Evolutionary conservation across 2,797 vertebrate genomes (phyloP).

Genomic region (Chaenodraco wilsoni): DNA sequence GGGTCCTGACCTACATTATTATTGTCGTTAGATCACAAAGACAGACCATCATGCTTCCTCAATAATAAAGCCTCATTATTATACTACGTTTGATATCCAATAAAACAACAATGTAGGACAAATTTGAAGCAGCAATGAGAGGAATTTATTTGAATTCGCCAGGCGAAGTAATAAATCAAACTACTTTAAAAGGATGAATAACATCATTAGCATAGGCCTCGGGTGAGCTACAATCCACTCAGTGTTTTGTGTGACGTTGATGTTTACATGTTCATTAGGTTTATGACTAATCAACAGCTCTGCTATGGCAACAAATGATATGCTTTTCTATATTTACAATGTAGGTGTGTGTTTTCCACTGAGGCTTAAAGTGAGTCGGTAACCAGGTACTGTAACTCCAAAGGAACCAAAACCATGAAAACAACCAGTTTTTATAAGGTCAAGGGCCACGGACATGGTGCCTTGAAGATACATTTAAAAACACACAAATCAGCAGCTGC

Average conservation of each 20-base stretch:
- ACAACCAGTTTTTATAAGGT: neutral
- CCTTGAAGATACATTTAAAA: neutral
- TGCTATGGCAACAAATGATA: neutral
- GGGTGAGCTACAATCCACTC: neutral
- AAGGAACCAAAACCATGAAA: neutral
- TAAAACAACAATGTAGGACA: constrained; percentile 15
- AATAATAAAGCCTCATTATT: constrained; percentile 1
- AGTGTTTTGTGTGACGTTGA: constrained; percentile 20
- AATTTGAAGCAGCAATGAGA: constrained; percentile 14
- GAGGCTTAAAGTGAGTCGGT: neutral
- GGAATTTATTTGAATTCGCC: constrained; percentile 1
- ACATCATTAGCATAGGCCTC: neutral
- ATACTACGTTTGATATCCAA: constrained; percentile 21
- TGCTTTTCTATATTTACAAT: neutral
- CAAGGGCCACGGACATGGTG: constrained; percentile 3
- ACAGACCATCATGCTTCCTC: neutral
- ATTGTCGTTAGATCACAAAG: neutral
- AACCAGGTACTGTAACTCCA: neutral
- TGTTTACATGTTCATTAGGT: neutral
- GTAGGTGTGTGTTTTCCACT: constrained; percentile 1
- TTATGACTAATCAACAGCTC: neutral
- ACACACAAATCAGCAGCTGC: neutral
- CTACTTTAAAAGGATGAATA: neutral
- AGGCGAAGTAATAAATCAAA: constrained; percentile 30
- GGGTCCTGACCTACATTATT: constrained; percentile 20